These are phyloP conservation scores for Alviniconcha marisindica DNA, from an alignment of 1,140 invertebrate species.

Conservation along the genomic window DNA sequence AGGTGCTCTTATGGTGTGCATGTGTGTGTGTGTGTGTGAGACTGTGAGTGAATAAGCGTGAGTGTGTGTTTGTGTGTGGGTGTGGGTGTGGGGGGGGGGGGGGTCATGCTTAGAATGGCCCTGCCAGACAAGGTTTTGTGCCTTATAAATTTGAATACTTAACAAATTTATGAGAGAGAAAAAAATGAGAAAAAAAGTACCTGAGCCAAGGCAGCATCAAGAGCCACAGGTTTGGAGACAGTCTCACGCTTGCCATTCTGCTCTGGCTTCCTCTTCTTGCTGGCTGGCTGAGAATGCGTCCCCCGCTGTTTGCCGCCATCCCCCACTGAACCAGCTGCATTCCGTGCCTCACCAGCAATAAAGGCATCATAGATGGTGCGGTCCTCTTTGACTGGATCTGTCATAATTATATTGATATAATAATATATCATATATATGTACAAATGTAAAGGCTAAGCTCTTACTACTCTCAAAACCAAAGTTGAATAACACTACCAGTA, in stretches of 20 bases:
- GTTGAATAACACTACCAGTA: no score
- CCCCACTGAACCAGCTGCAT: constrained; percentile 39
- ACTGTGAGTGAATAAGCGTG: neutral
- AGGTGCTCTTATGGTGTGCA: no score
- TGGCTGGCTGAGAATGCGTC: constrained; percentile 43
- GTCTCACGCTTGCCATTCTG: constrained; percentile 55
- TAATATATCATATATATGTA: neutral
- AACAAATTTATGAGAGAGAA: no score
- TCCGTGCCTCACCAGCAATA: constrained; percentile 60
- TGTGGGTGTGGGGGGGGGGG: no score
- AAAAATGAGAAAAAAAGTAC: no score
- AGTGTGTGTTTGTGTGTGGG: neutral
- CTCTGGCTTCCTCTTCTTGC: constrained; percentile 63
- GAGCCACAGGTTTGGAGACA: constrained; percentile 40
- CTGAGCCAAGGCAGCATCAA: constrained; percentile 62
- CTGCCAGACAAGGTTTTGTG: no score
- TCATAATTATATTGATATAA: constrained; percentile 25
- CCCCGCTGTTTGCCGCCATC: constrained; percentile 53
- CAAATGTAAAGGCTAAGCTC: no score
- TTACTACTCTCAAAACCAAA: no score
- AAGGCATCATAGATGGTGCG: constrained; percentile 74
- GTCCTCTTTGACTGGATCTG: constrained; percentile 73
- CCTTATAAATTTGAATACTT: no score
- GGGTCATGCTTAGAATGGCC: no score
- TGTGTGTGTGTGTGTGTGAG: neutral